These are phyloP conservation scores for Calcarius lapponicus DNA, from an alignment of 2,797 vertebrate species.

Conservation along the genomic window DNA sequence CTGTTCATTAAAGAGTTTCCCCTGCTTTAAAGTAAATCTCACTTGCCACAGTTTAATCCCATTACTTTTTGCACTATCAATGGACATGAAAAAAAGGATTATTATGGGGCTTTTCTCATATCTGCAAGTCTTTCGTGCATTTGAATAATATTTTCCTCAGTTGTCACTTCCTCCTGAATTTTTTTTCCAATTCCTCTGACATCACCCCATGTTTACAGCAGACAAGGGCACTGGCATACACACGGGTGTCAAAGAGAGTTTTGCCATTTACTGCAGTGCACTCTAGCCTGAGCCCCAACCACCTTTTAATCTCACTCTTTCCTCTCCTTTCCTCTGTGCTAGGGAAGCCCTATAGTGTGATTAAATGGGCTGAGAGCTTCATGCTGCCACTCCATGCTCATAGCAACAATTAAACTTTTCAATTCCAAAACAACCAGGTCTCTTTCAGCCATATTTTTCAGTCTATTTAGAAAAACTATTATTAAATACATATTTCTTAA, in stretches of 20 bases:
- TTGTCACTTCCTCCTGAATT: neutral
- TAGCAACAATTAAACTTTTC: neutral
- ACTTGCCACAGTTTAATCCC: constrained; percentile 21
- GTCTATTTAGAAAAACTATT: neutral
- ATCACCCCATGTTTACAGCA: neutral
- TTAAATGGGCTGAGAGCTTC: neutral
- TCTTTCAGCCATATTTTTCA: neutral
- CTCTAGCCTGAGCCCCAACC: neutral
- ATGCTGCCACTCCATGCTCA: neutral
- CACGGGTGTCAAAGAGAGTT: neutral
- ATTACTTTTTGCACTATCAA: neutral
- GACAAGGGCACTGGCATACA: neutral
- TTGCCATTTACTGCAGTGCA: neutral
- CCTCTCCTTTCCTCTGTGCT: neutral
- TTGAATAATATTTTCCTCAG: neutral
- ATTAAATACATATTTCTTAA: neutral
- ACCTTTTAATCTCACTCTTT: neutral
- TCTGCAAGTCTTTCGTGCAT: neutral
- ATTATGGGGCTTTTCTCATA: neutral
- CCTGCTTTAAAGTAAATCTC: constrained; percentile 37
- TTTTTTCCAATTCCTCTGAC: neutral
- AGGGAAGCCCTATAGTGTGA: neutral
- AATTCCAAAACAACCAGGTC: neutral
- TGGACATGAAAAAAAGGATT: neutral
- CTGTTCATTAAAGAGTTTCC: constrained; percentile 4